Conservation (phyloP, 2,888 invertebrate genomes). For the Podotricha telesiphe region DNA sequence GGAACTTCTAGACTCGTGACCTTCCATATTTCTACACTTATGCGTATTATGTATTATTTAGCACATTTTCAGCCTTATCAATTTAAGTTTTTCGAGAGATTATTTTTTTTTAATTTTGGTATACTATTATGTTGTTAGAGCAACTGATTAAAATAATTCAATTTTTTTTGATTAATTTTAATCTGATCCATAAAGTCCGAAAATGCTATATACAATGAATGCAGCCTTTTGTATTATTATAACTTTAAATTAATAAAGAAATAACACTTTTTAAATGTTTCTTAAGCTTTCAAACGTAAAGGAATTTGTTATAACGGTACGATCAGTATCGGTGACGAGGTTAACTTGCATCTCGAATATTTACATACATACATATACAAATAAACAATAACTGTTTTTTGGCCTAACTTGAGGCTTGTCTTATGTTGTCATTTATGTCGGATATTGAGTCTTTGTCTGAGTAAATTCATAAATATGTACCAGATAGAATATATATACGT, state of each 20-base stretch:
- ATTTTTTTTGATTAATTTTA: too few relatives aligned
- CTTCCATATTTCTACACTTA: constrained; percentile 57
- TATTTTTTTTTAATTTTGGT: not conserved
- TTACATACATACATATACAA: constrained; percentile 27
- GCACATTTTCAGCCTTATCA: constrained; percentile 24
- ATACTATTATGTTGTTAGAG: not conserved
- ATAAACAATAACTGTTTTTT: constrained; percentile 26
- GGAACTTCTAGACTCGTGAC: constrained; percentile 70
- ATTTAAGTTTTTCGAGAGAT: not conserved
- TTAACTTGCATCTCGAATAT: constrained; percentile 36
- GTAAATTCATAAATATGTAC: not conserved
- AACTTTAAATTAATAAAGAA: not conserved
- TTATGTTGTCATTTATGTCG: constrained; percentile 1
- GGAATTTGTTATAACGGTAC: constrained; percentile 35
- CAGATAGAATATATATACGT: too few relatives aligned
- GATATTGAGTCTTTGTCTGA: constrained; percentile 4
- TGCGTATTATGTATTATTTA: constrained; percentile 19
- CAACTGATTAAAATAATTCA: not conserved
- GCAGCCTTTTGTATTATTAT: not conserved
- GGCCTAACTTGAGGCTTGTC: constrained; percentile 21
- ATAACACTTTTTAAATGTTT: not conserved
- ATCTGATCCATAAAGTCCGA: not conserved
- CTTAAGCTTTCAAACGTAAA: constrained; percentile 16
- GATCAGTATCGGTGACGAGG: constrained; percentile 23
- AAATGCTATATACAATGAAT: not conserved